phyloP scores from a whole-genome alignment of 2,113 vertebrate species.

The Phoenicopterus ruber region DNA sequence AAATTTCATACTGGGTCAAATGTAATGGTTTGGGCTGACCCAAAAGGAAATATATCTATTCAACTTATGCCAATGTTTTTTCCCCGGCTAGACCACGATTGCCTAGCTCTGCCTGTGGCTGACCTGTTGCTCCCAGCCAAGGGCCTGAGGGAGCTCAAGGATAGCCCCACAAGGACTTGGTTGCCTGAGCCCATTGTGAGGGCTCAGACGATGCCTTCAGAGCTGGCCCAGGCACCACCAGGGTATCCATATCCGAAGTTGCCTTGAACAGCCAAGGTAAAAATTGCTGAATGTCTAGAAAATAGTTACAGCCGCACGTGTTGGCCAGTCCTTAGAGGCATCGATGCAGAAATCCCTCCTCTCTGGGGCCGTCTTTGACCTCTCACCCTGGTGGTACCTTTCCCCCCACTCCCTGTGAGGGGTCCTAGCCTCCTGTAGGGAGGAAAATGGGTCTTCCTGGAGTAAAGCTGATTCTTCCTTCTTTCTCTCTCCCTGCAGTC shows the following conservation, averaged over 20 bases:
- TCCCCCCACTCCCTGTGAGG: neutral
- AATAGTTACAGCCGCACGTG: neutral
- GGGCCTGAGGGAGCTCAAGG: neutral
- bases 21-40: neutral
- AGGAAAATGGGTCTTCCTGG: no score
- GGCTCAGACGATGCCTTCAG: neutral
- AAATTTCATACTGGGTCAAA: neutral
- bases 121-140: neutral
- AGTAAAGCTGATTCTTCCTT: no score
- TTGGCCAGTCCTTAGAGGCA: neutral
- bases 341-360: neutral
- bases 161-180: neutral
- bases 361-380: neutral
- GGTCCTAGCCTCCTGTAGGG: neutral
- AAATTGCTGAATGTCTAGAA: neutral
- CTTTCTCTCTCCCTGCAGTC: no score
- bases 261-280: neutral
- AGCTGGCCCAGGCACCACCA: neutral
- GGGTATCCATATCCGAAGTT: neutral
- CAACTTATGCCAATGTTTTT: neutral
- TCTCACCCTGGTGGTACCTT: neutral
- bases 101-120: neutral
- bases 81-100: accelerated
- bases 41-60: neutral
- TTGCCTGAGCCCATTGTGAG: neutral